Base-by-base conservation (phyloP, 1,140 invertebrate genomes). In the Antheraea pernyi region DNA sequence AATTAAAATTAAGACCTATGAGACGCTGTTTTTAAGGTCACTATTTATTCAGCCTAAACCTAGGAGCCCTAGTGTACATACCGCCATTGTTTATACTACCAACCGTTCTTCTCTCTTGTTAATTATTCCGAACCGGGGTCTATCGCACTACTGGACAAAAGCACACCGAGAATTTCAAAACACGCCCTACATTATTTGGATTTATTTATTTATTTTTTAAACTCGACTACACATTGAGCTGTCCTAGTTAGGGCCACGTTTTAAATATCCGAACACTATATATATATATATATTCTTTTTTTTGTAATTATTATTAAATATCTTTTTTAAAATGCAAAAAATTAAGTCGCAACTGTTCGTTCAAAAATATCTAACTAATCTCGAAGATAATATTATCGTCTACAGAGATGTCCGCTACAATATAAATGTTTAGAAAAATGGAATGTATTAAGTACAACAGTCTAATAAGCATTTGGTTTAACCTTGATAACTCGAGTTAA, bases 91-190 rank as follows among this genome's bases (percentile, higher is more conserved):
- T 68, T 39, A n/a, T 22, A 53, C 53, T 59, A 4, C n/a, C 13
- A 53, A 53, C 16, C 16, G 46, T 16, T 4, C 39, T 42, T 8
- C 7, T 11, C 39, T 0, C 39, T 42, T 67, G 19, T 67, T 37
- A 19, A 8, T 13, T 8, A 60, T 4, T n/a, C 37, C 59, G 67
- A 58, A 30, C 65, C 53, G 36, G 42, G 16, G 53, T 48, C n/a
- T 42, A 18, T n/a, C 11, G 70, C 81, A 78, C 89, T 90, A 90
- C 88, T 85, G 88, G 86, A 91, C 86, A 82, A 77, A 91, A 91
- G 89, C 89, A 91, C 89, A 91, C 85, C 85, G 79, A 91, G 88
- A 91, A 72, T 87, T 87, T 83, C 90, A 91, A 90, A 83, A 90
- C 88, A 86, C 83, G 82, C 84, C 81, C 88, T 91, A 91, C 84